Evolutionary conservation across 2,113 vertebrate genomes (phyloP).

Genomic region (Malurus cyaneus): DNA sequence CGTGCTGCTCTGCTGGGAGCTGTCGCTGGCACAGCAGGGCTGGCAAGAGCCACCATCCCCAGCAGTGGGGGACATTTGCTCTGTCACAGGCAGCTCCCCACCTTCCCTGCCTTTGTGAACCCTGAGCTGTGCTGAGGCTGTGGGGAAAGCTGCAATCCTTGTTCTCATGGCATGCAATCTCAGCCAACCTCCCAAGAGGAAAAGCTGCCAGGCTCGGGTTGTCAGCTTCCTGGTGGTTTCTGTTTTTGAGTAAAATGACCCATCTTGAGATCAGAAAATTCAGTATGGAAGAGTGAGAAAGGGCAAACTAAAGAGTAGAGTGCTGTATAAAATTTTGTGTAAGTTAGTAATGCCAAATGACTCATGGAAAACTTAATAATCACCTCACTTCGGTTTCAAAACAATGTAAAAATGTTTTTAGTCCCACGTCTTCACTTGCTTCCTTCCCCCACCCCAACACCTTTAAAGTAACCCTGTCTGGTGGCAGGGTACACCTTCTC

Average conservation of each 20-base stretch:
- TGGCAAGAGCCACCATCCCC: neutral
- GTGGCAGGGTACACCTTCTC: neutral
- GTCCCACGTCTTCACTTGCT: neutral
- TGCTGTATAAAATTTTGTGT: neutral
- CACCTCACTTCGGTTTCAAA: conserved; percentile 23
- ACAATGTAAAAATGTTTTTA: conserved; percentile 19
- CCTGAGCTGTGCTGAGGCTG: neutral
- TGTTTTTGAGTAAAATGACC: neutral
- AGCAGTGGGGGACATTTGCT: neutral
- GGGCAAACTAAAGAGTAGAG: neutral
- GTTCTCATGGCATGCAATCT: neutral
- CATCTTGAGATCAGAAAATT: neutral
- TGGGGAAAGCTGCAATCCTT: neutral
- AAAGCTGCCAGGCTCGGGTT: neutral
- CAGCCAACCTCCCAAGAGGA: neutral
- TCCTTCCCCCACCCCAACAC: neutral
- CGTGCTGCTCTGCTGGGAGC: neutral
- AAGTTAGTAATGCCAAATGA: conserved; percentile 20
- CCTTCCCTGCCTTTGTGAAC: neutral
- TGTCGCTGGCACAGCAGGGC: neutral
- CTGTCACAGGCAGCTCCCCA: neutral
- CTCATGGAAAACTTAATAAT: conserved; percentile 51
- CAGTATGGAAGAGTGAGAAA: neutral
- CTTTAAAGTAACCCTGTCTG: neutral
- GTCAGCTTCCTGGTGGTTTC: neutral